Percentiles rank a stretch among this genome's conserved stretches.
Evolutionary conservation across 2,888 invertebrate genomes (phyloP).

Genomic region (Drosophila tanythrix): DNA sequence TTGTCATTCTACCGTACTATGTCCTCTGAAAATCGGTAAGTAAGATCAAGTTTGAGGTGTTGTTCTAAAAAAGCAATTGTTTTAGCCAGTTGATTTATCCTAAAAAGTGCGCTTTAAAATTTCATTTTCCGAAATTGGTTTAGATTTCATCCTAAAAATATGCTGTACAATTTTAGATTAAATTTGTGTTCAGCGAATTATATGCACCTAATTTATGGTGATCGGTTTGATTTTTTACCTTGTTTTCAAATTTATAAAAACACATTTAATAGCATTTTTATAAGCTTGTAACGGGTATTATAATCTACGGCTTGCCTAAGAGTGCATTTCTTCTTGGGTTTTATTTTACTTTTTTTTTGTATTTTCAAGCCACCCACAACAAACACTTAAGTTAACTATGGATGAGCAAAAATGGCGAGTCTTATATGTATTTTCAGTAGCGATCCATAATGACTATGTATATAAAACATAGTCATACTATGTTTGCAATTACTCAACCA

Average conservation of each 20-base stretch:
- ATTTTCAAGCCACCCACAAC: background rate
- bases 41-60: background rate
- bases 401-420: conserved; percentile 4
- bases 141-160: background rate
- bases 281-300: background rate
- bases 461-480: conserved; percentile 4
- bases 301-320: background rate
- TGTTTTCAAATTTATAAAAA: background rate
- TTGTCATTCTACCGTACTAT: background rate
- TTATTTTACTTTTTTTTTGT: background rate
- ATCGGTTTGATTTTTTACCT: background rate
- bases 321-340: background rate
- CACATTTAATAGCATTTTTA: background rate
- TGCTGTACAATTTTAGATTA: background rate
- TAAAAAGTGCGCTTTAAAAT: background rate
- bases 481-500: conserved; percentile 46
- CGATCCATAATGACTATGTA: conserved; percentile 22
- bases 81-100: background rate
- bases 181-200: background rate
- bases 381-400: background rate
- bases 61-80: background rate
- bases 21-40: background rate
- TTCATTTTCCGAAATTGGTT: background rate
- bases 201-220: background rate
- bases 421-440: conserved; percentile 5